Evolutionary conservation across 2,797 vertebrate species (phyloP).

Genomic region (Poeciliopsis infans): DNA sequence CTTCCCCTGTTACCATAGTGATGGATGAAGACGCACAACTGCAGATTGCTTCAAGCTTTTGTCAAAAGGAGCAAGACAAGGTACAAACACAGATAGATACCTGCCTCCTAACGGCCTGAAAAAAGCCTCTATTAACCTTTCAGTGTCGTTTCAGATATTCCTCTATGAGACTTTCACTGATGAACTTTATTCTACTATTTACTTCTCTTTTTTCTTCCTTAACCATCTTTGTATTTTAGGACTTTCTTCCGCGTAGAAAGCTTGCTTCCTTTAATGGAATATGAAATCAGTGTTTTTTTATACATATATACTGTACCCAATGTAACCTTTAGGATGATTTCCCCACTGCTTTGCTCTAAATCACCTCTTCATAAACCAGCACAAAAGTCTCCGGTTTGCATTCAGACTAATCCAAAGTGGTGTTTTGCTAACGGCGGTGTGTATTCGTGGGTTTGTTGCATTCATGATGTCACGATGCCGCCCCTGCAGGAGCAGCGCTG

Average conservation of each 20-base stretch:
- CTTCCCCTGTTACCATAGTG: conserved; percentile 76
- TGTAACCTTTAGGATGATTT: background rate
- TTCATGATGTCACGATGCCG: conserved; percentile 62
- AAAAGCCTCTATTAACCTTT: conserved; percentile 1
- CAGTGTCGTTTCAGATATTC: background rate
- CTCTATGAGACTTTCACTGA: background rate
- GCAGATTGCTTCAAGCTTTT: conserved; percentile 84
- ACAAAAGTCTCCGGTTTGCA: conserved; percentile 9
- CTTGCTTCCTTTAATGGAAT: background rate
- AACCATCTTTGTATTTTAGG: background rate
- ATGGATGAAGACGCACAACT: conserved; percentile 86
- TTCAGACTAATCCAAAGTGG: conserved; percentile 20
- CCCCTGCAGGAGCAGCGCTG: conserved; percentile 78
- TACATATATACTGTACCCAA: background rate
- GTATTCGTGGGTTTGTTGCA: conserved; percentile 25
- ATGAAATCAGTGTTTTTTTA: background rate
- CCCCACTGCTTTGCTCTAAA: conserved; percentile 7
- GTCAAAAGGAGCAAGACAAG: conserved; percentile 84
- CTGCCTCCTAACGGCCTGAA: background rate
- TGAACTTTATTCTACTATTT: background rate
- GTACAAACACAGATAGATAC: conserved; percentile 67
- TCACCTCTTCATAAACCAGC: conserved; percentile 36
- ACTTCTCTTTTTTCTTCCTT: background rate
- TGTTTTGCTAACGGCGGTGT: conserved; percentile 8
- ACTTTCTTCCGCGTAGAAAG: background rate